Evolutionary conservation across 1,140 invertebrate genomes (phyloP).

Genomic region (Scaptomyza pallida): DNA sequence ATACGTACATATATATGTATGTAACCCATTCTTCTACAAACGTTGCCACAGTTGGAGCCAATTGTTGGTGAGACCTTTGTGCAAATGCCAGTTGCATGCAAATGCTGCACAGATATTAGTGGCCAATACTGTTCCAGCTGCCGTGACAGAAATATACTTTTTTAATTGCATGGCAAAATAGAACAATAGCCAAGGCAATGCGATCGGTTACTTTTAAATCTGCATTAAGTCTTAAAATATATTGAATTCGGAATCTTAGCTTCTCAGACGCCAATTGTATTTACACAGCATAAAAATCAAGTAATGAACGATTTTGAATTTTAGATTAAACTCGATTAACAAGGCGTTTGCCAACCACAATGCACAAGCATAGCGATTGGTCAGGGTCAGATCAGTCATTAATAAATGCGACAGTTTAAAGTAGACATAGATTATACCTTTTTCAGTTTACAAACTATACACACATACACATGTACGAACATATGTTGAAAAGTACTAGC

Average conservation of each 20-base stretch:
- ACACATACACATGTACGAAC: not conserved
- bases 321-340: slow-evolving; percentile 38
- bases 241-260: not conserved
- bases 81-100: slow-evolving; percentile 76
- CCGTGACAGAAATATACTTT: slow-evolving; percentile 48
- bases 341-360: slow-evolving; percentile 41
- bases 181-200: slow-evolving; percentile 68
- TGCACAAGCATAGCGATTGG: slow-evolving; percentile 37
- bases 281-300: slow-evolving; percentile 22
- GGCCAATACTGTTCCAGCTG: slow-evolving; percentile 28
- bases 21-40: slow-evolving; percentile 45
- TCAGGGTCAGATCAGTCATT: slow-evolving; percentile 41
- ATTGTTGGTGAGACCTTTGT: slow-evolving; percentile 54
- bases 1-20: no score
- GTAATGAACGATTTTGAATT: slow-evolving; percentile 30
- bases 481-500: not conserved
- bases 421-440: not conserved
- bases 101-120: slow-evolving; percentile 55
- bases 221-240: slow-evolving; percentile 36
- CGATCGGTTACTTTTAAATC: slow-evolving; percentile 39
- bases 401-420: slow-evolving; percentile 21
- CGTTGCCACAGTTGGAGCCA: slow-evolving; percentile 6
- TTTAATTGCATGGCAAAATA: slow-evolving; percentile 69
- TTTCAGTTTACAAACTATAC: not conserved
- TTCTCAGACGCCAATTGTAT: not conserved